phyloP scores from a whole-genome alignment of 2,113 vertebrate genomes.

The Anolis carolinensis region DNA sequence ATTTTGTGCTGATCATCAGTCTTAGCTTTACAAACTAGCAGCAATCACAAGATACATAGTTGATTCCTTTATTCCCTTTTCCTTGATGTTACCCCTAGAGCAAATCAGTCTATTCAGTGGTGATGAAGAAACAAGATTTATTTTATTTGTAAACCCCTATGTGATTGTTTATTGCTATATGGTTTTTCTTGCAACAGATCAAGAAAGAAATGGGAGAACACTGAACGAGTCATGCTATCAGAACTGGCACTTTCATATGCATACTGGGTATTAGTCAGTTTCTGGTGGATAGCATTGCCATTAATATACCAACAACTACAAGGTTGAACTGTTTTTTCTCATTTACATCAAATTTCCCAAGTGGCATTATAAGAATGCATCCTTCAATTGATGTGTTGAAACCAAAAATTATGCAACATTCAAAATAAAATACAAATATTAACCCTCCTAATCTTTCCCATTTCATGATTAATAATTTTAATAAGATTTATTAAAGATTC shows the following conservation, averaged over 20 bases:
- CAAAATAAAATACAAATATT: too few relatives aligned
- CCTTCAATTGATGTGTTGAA: too few relatives aligned
- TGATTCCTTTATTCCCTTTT: neutral
- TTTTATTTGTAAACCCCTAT: neutral
- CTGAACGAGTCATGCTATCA: neutral
- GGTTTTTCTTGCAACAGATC: neutral
- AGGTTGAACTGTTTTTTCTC: neutral
- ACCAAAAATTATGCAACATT: too few relatives aligned
- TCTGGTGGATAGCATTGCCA: neutral
- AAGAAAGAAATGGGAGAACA: too few relatives aligned
- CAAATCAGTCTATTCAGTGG: neutral
- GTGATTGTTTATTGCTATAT: neutral
- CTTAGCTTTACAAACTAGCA: neutral
- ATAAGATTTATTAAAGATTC: too few relatives aligned
- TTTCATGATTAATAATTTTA: too few relatives aligned
- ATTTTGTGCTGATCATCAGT: neutral
- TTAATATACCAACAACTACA: neutral
- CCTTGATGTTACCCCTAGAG: neutral
- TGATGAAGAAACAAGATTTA: neutral
- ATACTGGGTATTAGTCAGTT: neutral
- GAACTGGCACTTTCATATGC: neutral
- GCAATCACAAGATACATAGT: neutral
- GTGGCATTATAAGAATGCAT: neutral
- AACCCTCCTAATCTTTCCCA: too few relatives aligned
- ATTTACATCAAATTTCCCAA: neutral